phyloP scores from a whole-genome alignment of 2,888 invertebrate species.

The Eulithis testata region DNA sequence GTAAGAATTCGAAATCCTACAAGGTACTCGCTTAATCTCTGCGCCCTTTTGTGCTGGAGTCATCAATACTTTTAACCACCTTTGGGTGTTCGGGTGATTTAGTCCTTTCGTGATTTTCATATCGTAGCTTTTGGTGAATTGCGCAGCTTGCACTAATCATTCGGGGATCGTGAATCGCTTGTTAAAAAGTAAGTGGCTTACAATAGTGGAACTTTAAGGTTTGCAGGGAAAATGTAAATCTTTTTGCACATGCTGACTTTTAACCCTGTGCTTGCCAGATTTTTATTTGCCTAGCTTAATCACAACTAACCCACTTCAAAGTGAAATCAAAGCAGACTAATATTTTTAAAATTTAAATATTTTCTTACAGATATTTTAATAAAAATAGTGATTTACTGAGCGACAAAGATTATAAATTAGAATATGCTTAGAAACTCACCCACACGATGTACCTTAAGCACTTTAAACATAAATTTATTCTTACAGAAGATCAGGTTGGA shows the following conservation, averaged over 20 bases:
- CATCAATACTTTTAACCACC: conserved; percentile 74
- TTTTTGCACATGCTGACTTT: neutral
- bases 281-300: no score
- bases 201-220: neutral
- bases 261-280: no score
- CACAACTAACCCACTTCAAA: no score
- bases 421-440: conserved; percentile 13
- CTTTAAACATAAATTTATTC: conserved; percentile 19
- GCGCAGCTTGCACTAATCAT: conserved; percentile 12
- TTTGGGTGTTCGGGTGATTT: conserved; percentile 51
- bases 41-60: conserved; percentile 66
- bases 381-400: neutral
- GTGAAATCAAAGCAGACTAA: no score
- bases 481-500: conserved; percentile 14
- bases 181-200: neutral
- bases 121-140: conserved; percentile 11
- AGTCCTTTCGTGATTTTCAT: conserved; percentile 41
- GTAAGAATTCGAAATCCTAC: conserved; percentile 66
- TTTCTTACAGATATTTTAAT: neutral
- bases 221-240: neutral
- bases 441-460: conserved; percentile 16
- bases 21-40: conserved; percentile 76
- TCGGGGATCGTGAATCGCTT: neutral
- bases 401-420: conserved; percentile 2
- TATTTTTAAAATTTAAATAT: neutral